A percentile compares a stretch with the other conserved stretches of the same genome.
Evolutionary conservation across 2,888 invertebrate genomes (phyloP).

Genomic region (Belgica antarctica): DNA sequence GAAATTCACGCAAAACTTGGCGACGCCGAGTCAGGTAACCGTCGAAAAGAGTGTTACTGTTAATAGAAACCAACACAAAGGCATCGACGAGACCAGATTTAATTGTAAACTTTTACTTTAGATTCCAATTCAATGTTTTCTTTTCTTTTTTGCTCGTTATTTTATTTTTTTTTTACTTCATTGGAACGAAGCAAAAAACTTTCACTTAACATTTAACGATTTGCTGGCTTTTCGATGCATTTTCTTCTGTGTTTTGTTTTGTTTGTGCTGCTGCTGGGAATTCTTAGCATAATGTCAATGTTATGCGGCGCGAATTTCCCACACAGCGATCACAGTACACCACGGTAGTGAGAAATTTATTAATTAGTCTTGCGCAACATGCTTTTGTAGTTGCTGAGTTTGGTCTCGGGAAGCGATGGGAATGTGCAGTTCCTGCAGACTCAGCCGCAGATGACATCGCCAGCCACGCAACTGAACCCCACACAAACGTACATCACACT

Average conservation of each 20-base stretch:
- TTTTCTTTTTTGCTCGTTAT: slow-evolving; percentile 40
- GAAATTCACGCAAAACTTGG: slow-evolving; percentile 70
- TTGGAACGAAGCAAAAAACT: slow-evolving; percentile 40
- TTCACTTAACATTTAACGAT: slow-evolving; percentile 44
- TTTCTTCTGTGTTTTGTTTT: slow-evolving; percentile 20
- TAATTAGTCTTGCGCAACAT: neutral
- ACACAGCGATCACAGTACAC: slow-evolving; percentile 6
- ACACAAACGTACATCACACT: slow-evolving; percentile 71
- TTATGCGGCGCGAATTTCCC: neutral
- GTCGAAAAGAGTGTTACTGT: neutral
- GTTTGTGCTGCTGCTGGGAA: slow-evolving; percentile 9
- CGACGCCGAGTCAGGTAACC: slow-evolving; percentile 63
- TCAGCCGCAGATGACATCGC: slow-evolving; percentile 46
- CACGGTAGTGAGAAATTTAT: neutral
- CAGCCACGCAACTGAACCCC: slow-evolving; percentile 47
- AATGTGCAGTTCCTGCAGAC: slow-evolving; percentile 73
- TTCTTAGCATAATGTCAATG: slow-evolving; percentile 35
- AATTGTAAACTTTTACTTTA: slow-evolving; percentile 44
- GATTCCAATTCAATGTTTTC: slow-evolving; percentile 37
- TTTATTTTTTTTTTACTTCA: slow-evolving; percentile 31
- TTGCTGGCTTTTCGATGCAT: slow-evolving; percentile 29
- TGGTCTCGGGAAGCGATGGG: slow-evolving; percentile 68
- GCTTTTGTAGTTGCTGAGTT: slow-evolving; percentile 63
- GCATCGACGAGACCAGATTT: slow-evolving; percentile 33
- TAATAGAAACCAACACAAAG: slow-evolving; percentile 45